Conservation (phyloP, 2,113 vertebrate species). For the Gnathonemus echidnorhynchus region DNA sequence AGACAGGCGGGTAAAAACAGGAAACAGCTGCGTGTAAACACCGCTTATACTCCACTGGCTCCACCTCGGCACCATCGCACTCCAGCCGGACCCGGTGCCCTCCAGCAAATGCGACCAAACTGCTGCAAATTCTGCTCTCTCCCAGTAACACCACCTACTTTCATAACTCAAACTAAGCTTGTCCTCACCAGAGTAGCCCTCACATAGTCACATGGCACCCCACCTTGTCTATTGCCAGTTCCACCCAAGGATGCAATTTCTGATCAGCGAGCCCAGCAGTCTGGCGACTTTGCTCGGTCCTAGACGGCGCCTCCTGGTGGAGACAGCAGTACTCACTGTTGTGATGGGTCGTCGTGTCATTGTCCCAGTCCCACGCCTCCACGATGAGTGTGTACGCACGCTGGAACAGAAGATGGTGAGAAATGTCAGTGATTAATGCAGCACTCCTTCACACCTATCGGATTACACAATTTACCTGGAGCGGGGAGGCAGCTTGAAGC, state of each 20-base stretch:
- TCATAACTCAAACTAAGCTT: neutral
- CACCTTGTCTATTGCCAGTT: neutral
- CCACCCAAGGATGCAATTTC: neutral
- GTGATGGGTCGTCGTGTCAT: slow-evolving; percentile 57
- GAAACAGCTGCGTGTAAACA: slow-evolving; percentile 24
- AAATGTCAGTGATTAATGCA: slow-evolving; percentile 7
- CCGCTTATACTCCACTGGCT: neutral
- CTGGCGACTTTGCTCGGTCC: neutral
- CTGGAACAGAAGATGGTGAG: slow-evolving; percentile 55
- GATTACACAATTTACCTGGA: neutral
- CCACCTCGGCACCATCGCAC: neutral
- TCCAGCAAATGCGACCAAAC: neutral
- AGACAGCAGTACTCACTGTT: slow-evolving; percentile 64
- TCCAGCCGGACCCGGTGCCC: neutral
- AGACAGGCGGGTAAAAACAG: slow-evolving; percentile 31
- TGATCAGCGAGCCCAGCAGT: neutral
- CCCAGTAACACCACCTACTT: neutral
- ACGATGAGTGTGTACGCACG: slow-evolving; percentile 82
- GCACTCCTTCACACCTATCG: neutral
- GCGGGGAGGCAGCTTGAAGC: neutral
- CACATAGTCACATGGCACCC: neutral
- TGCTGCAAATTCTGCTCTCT: neutral
- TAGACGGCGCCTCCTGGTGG: neutral
- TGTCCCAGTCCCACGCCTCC: slow-evolving; percentile 92
- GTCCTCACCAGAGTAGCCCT: neutral